Conservation (phyloP, 2,113 vertebrate species). For the Poeciliopsis occidentalis region DNA sequence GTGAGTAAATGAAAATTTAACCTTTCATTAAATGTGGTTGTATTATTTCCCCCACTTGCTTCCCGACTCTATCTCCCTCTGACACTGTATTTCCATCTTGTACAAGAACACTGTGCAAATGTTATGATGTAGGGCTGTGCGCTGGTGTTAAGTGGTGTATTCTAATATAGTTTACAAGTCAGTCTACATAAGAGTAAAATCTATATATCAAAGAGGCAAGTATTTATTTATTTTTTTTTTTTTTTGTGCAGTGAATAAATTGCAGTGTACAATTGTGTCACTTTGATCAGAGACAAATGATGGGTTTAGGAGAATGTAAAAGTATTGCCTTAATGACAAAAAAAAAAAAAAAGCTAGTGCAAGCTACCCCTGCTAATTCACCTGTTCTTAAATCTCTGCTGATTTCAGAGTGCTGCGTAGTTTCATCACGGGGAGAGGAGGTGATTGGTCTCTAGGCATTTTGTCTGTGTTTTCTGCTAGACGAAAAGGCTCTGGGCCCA, state of each 20-base stretch:
- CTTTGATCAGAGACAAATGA: constrained; percentile 14
- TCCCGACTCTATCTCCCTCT: constrained; percentile 72
- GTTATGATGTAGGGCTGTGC: constrained; percentile 36
- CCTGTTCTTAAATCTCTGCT: constrained; percentile 52
- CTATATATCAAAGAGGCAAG: background rate
- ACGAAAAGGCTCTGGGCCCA: constrained; percentile 79
- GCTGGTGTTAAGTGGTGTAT: constrained; percentile 35
- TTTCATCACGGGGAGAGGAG: constrained; percentile 62
- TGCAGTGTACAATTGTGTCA: constrained; percentile 1
- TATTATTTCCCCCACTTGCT: constrained; percentile 80
- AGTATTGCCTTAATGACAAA: constrained; percentile 3
- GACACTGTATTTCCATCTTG: constrained; percentile 61
- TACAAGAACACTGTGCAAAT: constrained; percentile 62
- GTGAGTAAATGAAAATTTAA: constrained; percentile 85
- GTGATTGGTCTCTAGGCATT: constrained; percentile 76
- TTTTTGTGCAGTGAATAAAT: constrained; percentile 2
- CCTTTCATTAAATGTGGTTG: constrained; percentile 84
- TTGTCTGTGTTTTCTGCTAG: constrained; percentile 68
- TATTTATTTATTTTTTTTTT: no score
- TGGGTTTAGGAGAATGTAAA: constrained; percentile 22
- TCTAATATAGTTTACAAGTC: constrained; percentile 15
- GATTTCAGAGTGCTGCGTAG: constrained; percentile 52
- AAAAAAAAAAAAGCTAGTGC: constrained; percentile 1
- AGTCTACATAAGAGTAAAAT: constrained; percentile 13
- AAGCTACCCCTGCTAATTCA: constrained; percentile 29